A percentile compares a stretch with the other conserved stretches of the same genome.
Evolutionary conservation across 2,113 vertebrate genomes (phyloP).

Genomic region (Spermophilus dauricus): DNA sequence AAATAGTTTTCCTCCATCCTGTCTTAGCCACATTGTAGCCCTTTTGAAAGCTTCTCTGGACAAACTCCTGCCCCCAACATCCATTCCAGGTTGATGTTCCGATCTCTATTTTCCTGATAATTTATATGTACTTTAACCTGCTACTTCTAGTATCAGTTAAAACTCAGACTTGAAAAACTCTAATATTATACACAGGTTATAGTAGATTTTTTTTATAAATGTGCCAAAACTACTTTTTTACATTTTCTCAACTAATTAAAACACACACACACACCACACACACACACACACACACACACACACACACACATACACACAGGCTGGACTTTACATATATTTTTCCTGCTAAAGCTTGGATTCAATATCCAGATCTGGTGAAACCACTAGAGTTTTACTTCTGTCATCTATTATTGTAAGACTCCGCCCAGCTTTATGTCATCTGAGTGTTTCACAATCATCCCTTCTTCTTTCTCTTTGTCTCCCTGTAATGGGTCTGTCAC

Average conservation of each 20-base stretch:
- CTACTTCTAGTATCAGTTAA: background rate
- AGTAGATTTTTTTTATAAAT: background rate
- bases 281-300: no score
- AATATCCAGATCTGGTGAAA: slow-evolving; percentile 51
- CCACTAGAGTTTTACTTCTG: slow-evolving; percentile 44
- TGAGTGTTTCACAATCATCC: slow-evolving; percentile 46
- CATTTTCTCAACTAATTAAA: background rate
- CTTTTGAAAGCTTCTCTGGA: background rate
- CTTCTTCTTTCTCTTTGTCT: background rate
- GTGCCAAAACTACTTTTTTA: background rate
- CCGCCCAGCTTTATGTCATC: slow-evolving; percentile 58
- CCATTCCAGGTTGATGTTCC: background rate
- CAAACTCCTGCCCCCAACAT: background rate
- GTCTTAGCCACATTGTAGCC: background rate
- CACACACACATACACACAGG: background rate
- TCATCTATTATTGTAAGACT: slow-evolving; percentile 58
- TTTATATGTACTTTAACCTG: background rate
- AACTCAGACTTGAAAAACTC: background rate
- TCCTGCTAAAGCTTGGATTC: slow-evolving; percentile 2
- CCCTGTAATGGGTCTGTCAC: background rate
- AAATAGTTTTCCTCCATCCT: background rate
- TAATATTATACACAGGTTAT: background rate
- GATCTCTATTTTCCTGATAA: background rate
- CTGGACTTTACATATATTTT: slow-evolving; percentile 7
- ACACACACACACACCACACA: no score